Base-by-base conservation (phyloP, 2,888 invertebrate species). In the Aporophyla nigra region DNA sequence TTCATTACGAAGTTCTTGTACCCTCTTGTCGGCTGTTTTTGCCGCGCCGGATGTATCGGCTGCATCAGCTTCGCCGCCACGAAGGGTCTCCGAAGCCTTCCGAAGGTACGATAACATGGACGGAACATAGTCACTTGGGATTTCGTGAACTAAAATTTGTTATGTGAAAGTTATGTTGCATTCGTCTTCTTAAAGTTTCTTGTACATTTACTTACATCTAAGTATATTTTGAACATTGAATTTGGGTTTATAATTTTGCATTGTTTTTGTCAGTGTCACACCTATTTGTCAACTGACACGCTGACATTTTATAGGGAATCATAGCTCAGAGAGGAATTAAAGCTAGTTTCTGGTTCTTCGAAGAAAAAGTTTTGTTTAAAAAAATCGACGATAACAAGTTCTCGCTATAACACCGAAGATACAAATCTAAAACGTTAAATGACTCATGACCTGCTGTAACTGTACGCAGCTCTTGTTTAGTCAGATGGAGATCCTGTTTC, bases 1-100 rank as follows among this genome's bases (percentile, higher is more conserved):
- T 94, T 94, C 87, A 91, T 93, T 27, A 95, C 96, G 72, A 87
- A 93, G 81, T 95, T 93, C 79, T 95, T 86, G 74, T 92, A 93
- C 2, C 83, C 82, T 5, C 90, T 91, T 24, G 73, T 86, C 0
- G 83, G 86, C 5, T 85, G 77, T 40, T 86, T 19, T 14, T 51
- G 61, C 27, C 27, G 68, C 5, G 4, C n/a, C 6, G 43, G 56
- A 21, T 46, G 24, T 51, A 24, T 46, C n/a, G 4, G 19, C 54
- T 40, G 46, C 61, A 10, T 1, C 82, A 43, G 19, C 78, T 71
- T 63, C 5, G 21, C 16, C 24, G 7, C n/a, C 27, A 24, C 19
- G 1, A n/a, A 63, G 12, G 27, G 40, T n/a, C 40, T 21, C 19
- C 63, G 14, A 33, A 74, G 2, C 70, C 49, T 67, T 61, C 33